Evolutionary conservation across 2,888 invertebrate species (phyloP), one percentile per base, ranked within the genome.

Genomic region (Shargacucullia verbasci): DNA sequence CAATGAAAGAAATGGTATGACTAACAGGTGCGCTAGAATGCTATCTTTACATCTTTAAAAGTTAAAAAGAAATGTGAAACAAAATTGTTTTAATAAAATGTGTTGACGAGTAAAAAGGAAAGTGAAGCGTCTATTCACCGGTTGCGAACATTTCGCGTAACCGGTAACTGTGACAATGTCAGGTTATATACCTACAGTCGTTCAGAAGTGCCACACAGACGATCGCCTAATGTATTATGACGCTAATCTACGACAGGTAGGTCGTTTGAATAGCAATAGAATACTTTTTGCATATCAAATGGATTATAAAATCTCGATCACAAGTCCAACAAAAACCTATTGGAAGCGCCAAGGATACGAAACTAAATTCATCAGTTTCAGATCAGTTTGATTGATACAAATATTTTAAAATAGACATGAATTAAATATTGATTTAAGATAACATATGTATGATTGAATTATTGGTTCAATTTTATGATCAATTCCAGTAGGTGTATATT

Each of bases 101-200:
- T 45, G 12, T 20, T 46, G 41, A 37, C n/a, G 31, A 25, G 15
- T 50, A 44, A 70, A 59, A 56, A 37, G 7, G 73, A 70, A 70
- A 71, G 71, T 58, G 37, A 43, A 41, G 37, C 6, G 7, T 14
- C 9, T 33, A 45, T 56, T 54, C n/a, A 46, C 52, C 56, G 12
- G 12, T 33, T 44, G 27, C 44, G 34, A 54, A 59, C 12, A 39
- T 38, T 59, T 48, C 8, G 41, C 33, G 20, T 20, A 20, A 20
- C 20, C 20, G 8, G 6, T 31, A 44, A 43, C 33, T 71, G 43
- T 57, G 57, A 40, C 47, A 49, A 40, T 55, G 34, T 45, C 2
- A 0, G 11, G 34, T 29, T n/a, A n/a, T 53, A n/a, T 35, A 62
- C 11, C 4, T 27, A 10, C 31, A 43, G 14, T 8, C 12, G 29